phyloP scores from a whole-genome alignment of 1,140 invertebrate species.

The Aphelenchoides fujianensis region DNA sequence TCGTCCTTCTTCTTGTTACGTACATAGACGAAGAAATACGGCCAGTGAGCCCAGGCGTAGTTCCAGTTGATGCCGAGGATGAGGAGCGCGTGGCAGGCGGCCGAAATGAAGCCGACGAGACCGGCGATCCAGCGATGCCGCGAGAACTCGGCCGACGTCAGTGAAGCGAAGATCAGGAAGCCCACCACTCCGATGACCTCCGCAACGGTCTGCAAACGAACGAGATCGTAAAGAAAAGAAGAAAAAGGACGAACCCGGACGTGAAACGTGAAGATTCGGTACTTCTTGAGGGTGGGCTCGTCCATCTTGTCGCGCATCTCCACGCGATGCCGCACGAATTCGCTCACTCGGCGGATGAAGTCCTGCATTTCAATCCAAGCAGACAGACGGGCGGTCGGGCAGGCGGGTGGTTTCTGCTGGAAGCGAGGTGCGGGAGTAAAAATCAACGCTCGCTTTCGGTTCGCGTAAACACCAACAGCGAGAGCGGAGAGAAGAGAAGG shows the following conservation, averaged over 20 bases:
- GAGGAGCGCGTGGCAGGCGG: not conserved
- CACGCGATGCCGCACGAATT: constrained; percentile 6
- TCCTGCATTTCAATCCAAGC: too few species aligned
- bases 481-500: too few species aligned
- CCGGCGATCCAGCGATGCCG: not conserved
- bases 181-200: not conserved
- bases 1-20: too few species aligned
- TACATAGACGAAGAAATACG: constrained; percentile 1
- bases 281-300: not conserved
- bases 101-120: not conserved
- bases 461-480: too few species aligned
- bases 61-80: constrained; percentile 1
- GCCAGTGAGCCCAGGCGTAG: constrained; percentile 2
- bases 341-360: not conserved
- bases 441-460: too few species aligned
- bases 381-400: too few species aligned
- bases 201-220: not conserved
- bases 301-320: constrained; percentile 12
- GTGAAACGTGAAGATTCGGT: constrained; percentile 2
- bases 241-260: constrained; percentile 5
- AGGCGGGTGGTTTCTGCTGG: too few species aligned
- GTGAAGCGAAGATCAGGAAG: not conserved
- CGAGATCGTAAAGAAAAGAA: too few species aligned
- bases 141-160: not conserved
- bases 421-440: too few species aligned